Conservation (phyloP, 2,888 invertebrate genomes). For the Litoditis marina region DNA sequence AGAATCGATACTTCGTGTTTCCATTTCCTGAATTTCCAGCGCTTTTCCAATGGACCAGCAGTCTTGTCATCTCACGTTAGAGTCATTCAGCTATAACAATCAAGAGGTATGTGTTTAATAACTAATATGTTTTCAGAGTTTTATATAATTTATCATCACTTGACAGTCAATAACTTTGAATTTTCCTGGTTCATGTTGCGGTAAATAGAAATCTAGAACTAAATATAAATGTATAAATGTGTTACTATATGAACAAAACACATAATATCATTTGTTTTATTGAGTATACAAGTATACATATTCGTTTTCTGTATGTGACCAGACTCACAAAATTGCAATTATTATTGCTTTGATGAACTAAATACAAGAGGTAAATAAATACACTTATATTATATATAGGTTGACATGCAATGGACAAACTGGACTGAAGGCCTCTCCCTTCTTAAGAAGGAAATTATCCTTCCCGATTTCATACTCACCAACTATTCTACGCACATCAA, state of each 20-base stretch:
- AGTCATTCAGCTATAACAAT: constrained; percentile 57
- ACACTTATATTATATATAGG: constrained; percentile 33
- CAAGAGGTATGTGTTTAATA: constrained; percentile 31
- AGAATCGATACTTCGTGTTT: not conserved
- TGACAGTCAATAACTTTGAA: too few relatives aligned
- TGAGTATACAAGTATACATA: too few relatives aligned
- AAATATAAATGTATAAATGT: not conserved
- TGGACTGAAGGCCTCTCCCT: constrained; percentile 42
- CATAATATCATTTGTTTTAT: not conserved
- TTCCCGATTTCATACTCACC: constrained; percentile 57
- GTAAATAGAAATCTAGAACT: too few relatives aligned
- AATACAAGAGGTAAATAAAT: too few relatives aligned
- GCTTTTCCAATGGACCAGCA: constrained; percentile 60
- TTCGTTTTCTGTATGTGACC: too few relatives aligned
- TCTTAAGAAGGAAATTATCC: constrained; percentile 55
- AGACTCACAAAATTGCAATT: too few relatives aligned
- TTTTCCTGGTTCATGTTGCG: too few relatives aligned
- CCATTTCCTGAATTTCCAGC: constrained; percentile 15
- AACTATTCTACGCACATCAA: constrained; percentile 52
- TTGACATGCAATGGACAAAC: constrained; percentile 58
- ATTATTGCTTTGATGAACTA: too few relatives aligned
- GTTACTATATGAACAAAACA: too few relatives aligned
- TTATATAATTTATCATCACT: too few relatives aligned
- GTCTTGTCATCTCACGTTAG: constrained; percentile 55
- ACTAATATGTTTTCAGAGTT: too few relatives aligned